Evolutionary conservation across 2,797 vertebrate species (phyloP).

Genomic region (Periparus ater): DNA sequence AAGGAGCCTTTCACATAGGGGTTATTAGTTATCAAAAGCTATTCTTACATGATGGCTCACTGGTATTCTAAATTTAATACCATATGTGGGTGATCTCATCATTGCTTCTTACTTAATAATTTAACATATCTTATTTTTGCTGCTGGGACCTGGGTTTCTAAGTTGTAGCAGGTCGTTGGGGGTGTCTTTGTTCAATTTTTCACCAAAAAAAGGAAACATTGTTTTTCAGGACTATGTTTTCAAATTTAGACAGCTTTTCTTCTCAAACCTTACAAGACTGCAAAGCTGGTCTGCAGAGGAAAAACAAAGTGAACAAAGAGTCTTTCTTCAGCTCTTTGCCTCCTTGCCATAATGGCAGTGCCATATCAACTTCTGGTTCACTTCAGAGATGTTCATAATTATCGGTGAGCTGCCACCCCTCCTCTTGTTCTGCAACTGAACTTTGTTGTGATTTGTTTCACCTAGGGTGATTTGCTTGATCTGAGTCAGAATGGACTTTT

Average conservation of each 20-base stretch:
- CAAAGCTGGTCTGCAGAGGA: neutral
- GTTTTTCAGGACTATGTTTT: neutral
- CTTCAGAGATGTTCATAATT: neutral
- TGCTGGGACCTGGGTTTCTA: neutral
- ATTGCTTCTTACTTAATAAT: neutral
- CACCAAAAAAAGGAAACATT: neutral
- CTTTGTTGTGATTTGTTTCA: neutral
- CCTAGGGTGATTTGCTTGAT: neutral
- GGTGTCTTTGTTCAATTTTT: neutral
- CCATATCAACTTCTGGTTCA: neutral
- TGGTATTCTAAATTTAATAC: constrained; percentile 17
- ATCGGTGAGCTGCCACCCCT: neutral
- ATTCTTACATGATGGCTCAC: constrained; percentile 39
- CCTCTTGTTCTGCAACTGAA: neutral
- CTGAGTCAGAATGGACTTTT: neutral
- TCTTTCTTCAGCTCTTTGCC: neutral
- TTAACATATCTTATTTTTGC: neutral
- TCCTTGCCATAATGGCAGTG: neutral
- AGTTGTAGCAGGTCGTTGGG: neutral
- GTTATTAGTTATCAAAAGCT: constrained; percentile 51
- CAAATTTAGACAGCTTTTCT: neutral
- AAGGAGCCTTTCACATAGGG: constrained; percentile 14
- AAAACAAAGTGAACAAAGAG: neutral
- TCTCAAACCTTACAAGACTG: neutral
- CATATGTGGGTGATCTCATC: neutral